Base-by-base conservation (phyloP, 2,113 vertebrate species). In the Anser brachyrhynchus region DNA sequence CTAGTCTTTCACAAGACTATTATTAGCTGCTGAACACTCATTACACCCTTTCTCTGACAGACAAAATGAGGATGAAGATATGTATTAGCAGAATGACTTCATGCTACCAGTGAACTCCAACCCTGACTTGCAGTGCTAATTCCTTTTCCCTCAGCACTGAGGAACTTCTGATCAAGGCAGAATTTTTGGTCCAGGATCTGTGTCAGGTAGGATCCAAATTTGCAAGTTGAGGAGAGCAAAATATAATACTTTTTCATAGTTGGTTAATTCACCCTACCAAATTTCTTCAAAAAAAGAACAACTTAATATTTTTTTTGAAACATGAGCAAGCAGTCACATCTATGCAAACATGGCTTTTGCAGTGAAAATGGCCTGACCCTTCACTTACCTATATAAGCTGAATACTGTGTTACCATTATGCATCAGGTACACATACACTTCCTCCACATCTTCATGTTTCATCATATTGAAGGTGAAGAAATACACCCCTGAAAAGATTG, bases 401-500 rank as follows among this genome's bases (percentile, higher is more conserved):
- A 98, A 98, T 77, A 98, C 98, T 3, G 98, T 98, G 25, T 98
- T 98, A 33, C 98, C 98, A 3, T 98, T 98, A 84, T 98, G 98
- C 98, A 98, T 98, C n/a, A 98, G 96, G 93, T 98, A 98, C 49
- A 98, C 98, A 0, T 98, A 98, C 4, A 98, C 98, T 89, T 98
- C 98, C 31, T 98, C 98, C 8, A 98, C 98, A 39, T 98, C 98
- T 95, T 98, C 98, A 3, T 98, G 98, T 93, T 98, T 98, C 98
- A 98, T 98, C 98, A 98, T 98, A 73, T 96, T 98, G 93, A 98
- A 98, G 84, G 98, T 98, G 90, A 98, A 98, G 97, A 98, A 98
- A 89, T 98, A 98, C 11, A 98, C 98, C 2, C 98, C 98, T 98
- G 96, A 46, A 96, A 97, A 91, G 49, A 37, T 81, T 64, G 85